A percentile compares a stretch with the other conserved stretches of the same genome.
These are phyloP conservation scores for Byasa hedistus DNA, from an alignment of 2,888 invertebrate genomes.

Conservation along the genomic window DNA sequence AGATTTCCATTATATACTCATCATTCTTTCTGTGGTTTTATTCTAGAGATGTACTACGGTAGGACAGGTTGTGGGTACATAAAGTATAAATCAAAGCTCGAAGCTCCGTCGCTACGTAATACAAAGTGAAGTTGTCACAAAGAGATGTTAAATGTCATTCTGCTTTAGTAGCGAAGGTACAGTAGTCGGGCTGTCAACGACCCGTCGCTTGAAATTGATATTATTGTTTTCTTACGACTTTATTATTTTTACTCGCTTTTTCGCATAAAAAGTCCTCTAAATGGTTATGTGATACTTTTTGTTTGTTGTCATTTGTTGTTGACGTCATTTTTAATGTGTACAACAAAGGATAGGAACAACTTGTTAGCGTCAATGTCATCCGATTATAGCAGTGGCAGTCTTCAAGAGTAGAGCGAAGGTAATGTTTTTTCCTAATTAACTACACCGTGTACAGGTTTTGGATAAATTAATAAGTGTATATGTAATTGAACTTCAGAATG, in stretches of 20 bases:
- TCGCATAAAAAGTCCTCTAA: not conserved
- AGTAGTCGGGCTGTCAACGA: constrained; percentile 6
- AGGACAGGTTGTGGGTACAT: not conserved
- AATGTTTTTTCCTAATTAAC: too few species aligned
- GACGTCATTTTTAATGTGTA: too few species aligned
- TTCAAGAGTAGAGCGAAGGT: too few species aligned
- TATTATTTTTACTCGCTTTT: not conserved
- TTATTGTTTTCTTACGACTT: not conserved
- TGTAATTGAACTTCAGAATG: too few species aligned
- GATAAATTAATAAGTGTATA: too few species aligned
- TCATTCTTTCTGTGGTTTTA: not conserved
- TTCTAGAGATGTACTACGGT: not conserved
- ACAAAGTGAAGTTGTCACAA: constrained; percentile 6
- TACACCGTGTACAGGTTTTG: too few species aligned
- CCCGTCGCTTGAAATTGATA: constrained; percentile 7
- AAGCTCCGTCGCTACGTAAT: constrained; percentile 5
- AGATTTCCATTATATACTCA: not conserved
- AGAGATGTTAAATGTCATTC: constrained; percentile 13
- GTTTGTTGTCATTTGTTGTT: not conserved
- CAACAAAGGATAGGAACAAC: too few species aligned
- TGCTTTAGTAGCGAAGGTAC: not conserved
- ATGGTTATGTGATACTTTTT: not conserved
- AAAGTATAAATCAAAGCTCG: not conserved
- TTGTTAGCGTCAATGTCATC: too few species aligned
- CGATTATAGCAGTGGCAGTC: too few species aligned